Evolutionary conservation across 2,888 invertebrate species (phyloP), one percentile per base, ranked within the genome.

Genomic region (Heteromyza rotundicornis): DNA sequence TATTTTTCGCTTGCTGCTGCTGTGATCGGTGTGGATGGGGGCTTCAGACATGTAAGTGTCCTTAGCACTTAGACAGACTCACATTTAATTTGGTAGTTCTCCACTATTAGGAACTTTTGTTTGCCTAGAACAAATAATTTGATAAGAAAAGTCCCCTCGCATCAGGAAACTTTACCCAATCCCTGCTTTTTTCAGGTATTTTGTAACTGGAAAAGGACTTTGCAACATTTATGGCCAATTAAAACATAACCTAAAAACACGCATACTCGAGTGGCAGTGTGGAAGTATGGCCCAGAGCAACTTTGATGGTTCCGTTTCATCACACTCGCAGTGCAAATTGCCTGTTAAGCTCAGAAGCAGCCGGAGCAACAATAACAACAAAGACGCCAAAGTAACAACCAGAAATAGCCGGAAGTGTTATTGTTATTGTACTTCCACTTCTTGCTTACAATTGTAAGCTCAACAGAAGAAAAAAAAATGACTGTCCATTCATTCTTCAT

Each of bases 211-310:
- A 32, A 32, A 12, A 8, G 7, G 32, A 8, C 32, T n/a, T 40
- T 17, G 17, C 47, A 47, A 47, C 47, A 20, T 47, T 47, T 54
- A 20, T 24, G 74, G 75, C 76, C 81, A 82, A 82, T 82, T 82
- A 82, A 80, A 80, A 79, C 69, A 73, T 80, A 80, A 81, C 80
- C 79, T 78, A 78, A 81, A 81, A 80, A 77, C 76, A 75, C 47
- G 47, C 47, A 47, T 47, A 2, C 47, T 47, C 17, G 3, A 47
- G 47, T 14, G 40, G n/a, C n/a, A n/a, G 8, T 27, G n/a, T n/a
- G 5, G 67, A 67, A 67, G 64, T 67, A 63, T 67, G 62, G 63
- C 64, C 69, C 65, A 60, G 58, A 63, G 67, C 64, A 62, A 62
- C 68, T 68, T 69, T 71, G 65, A 67, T 66, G 71, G 71, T 71